phyloP scores from a whole-genome alignment of 2,888 invertebrate species.

The Drosophila greeni region DNA sequence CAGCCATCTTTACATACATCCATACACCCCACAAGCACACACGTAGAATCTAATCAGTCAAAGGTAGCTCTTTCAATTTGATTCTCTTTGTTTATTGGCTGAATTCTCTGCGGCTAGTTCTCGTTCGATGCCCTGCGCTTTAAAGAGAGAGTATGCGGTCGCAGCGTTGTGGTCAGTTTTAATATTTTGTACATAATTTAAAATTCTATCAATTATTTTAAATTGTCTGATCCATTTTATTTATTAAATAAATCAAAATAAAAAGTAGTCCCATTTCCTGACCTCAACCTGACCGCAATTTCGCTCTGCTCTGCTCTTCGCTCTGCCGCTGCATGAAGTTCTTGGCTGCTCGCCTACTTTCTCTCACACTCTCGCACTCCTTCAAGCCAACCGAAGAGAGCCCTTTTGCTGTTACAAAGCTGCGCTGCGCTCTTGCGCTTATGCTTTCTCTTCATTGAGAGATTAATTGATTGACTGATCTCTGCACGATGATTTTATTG shows the following conservation, averaged over 20 bases:
- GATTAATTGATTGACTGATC: slow-evolving; percentile 13
- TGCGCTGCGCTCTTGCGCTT: slow-evolving; percentile 26
- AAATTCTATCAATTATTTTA: no score
- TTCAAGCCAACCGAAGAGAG: slow-evolving; percentile 34
- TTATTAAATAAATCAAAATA: neutral
- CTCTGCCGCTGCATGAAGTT: slow-evolving; percentile 31
- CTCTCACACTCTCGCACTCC: slow-evolving; percentile 8
- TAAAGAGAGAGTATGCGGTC: slow-evolving; percentile 16
- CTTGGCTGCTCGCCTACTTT: slow-evolving; percentile 23
- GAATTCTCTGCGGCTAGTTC: slow-evolving; percentile 15
- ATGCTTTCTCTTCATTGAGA: slow-evolving; percentile 6
- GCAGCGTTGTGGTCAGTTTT: slow-evolving; percentile 1
- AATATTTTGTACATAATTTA: neutral
- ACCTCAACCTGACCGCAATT: neutral
- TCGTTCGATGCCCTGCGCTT: slow-evolving; percentile 22
- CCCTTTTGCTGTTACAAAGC: slow-evolving; percentile 10
- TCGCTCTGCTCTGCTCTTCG: slow-evolving; percentile 7
- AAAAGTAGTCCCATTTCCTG: neutral
- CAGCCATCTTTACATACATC: neutral
- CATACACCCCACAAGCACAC: slow-evolving; percentile 6
- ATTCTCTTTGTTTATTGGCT: slow-evolving; percentile 15
- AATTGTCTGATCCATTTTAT: no score
- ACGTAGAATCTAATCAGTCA: slow-evolving; percentile 24
- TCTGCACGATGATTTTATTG: slow-evolving; percentile 31
- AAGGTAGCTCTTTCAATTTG: slow-evolving; percentile 20